Evolutionary conservation across 2,797 vertebrate species (phyloP).

Genomic region (Denticeps clupeoides): DNA sequence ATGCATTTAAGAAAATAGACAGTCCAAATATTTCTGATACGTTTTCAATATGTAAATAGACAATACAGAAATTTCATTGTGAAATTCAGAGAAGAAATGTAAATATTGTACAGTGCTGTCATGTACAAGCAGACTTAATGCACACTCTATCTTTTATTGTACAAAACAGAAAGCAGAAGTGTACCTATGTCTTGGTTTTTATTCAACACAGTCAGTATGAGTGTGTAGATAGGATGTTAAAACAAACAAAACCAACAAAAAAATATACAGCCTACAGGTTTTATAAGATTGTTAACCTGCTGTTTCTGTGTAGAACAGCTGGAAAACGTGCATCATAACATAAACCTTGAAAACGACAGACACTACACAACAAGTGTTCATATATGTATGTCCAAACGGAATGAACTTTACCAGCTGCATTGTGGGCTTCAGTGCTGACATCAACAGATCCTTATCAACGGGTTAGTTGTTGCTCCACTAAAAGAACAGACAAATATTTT

Average conservation of each 20-base stretch:
- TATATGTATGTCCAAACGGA: conserved; percentile 46
- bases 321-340: conserved; percentile 7
- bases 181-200: conserved; percentile 96
- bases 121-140: conserved; percentile 99
- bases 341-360: conserved; percentile 12
- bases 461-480: background rate
- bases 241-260: conserved; percentile 37
- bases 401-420: conserved; percentile 69
- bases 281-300: too few species aligned
- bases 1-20: conserved; percentile 73
- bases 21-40: conserved; percentile 99
- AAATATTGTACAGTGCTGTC: conserved; percentile 98
- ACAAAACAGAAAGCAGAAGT: conserved; percentile 80
- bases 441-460: background rate
- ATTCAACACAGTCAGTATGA: conserved; percentile 80
- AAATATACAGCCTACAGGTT: conserved; percentile 85
- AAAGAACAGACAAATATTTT: too few species aligned
- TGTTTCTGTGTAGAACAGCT: conserved; percentile 8
- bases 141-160: conserved; percentile 99
- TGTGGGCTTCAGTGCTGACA: too few species aligned
- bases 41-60: conserved; percentile 99
- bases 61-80: conserved; percentile 93
- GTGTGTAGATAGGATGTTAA: conserved; percentile 76
- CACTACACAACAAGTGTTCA: background rate
- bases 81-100: conserved; percentile 79